Evolutionary conservation across 35 echinoderm and acorn worm genomes (phyloP), one percentile per base, ranked within the genome.

Genomic region (Apostichopus parvimensis): DNA sequence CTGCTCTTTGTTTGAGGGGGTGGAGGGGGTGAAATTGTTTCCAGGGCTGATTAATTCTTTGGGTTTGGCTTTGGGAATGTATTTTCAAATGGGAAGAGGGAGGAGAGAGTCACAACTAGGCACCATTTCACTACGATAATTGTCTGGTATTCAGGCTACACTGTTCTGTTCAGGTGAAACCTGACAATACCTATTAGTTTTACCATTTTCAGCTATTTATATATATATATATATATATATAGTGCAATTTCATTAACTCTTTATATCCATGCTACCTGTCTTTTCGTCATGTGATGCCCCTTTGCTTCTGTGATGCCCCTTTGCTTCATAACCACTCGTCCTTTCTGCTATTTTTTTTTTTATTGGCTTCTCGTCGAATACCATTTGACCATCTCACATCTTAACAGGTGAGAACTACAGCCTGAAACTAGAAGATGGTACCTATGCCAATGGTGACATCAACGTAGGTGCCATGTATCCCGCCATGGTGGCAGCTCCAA

Each of bases 381-480:
- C 81, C 81, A 13, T 60, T 4, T 18, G 14, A 53, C 14, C 81
- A 22, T 84, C 81, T 59, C 81, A n/a, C n/a, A 10, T 84, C 7
- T 84, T 59, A 84, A 88, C 64, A 88, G 86, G 86, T 72, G 86
- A 88, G 8, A 87, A 87, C 20, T 87, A 22, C 24, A 18, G 53
- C 18, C 9, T 62, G 11, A 28, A 79, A 25, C 17, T 20, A n/a
- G 86, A 73, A 12, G 62, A 88, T 20, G 86, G 61, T 20, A 66
- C 57, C 62, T 88, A 88, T 72, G 86, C 86, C 64, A 88, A 88
- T 73, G 86, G 86, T 8, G 86, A 88, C n/a, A 21, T 84, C 81
- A 60, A 20, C 56, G 25, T 73, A 64, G 86, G 86, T 73, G 57
- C 23, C 57, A 64, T 66, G 57, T 88, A 72, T 22, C 86, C 60